Percentiles rank a stretch among this genome's conserved stretches.
Evolutionary conservation across 2,113 vertebrate genomes (phyloP).

Genomic region (Cyanoderma ruficeps): DNA sequence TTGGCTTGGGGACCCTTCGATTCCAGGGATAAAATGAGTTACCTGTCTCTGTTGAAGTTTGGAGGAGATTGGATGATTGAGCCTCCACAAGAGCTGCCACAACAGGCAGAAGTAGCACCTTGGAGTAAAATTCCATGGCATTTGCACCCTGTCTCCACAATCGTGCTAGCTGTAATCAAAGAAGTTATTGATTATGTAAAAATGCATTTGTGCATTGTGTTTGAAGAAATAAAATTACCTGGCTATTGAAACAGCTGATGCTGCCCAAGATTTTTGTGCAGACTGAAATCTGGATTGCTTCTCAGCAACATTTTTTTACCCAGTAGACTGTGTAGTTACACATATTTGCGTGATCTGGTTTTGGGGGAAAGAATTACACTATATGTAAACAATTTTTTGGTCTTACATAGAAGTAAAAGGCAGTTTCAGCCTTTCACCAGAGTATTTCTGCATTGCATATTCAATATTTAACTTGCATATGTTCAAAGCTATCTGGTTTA

Average conservation of each 20-base stretch:
- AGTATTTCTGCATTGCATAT: background rate
- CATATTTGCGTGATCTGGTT: background rate
- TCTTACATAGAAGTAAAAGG: background rate
- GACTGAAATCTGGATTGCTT: background rate
- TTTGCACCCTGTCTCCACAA: background rate
- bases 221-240: background rate
- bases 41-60: background rate
- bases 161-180: background rate
- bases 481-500: background rate
- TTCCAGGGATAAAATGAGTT: background rate
- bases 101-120: background rate
- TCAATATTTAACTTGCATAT: background rate
- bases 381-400: rapidly evolving
- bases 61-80: background rate
- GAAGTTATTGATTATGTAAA: constrained; percentile 24
- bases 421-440: background rate
- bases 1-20: too few species aligned
- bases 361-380: background rate
- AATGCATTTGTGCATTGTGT: background rate
- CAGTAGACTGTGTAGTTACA: background rate
- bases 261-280: background rate
- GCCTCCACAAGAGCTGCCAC: background rate
- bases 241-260: background rate
- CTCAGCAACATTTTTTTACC: background rate
- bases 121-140: background rate